Percentiles rank a stretch among this genome's conserved stretches.
Conservation (phyloP, 2,113 vertebrate genomes). For the Terrapene triunguis region DNA sequence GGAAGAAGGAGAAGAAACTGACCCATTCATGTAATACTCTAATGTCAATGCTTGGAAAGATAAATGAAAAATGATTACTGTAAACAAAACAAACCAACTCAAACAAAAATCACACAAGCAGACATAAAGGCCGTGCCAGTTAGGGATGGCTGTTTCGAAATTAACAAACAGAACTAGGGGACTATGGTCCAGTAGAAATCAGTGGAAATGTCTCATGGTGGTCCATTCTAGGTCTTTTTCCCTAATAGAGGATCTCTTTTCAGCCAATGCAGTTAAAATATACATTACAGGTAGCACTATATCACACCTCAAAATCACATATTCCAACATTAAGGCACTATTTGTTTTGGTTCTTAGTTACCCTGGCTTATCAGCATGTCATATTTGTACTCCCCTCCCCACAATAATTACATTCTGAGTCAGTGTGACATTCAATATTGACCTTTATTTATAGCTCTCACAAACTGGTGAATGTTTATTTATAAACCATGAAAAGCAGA, state of each 20-base stretch:
- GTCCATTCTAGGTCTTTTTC: not conserved
- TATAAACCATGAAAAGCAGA: conserved; percentile 72
- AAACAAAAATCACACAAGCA: not conserved
- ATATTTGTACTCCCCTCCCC: conserved; percentile 27
- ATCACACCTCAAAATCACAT: conserved; percentile 65
- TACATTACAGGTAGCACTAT: conserved; percentile 22
- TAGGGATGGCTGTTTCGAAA: not conserved
- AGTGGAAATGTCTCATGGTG: not conserved
- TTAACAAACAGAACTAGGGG: not conserved
- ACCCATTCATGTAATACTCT: not conserved
- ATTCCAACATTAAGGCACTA: conserved; percentile 62
- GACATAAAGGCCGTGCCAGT: not conserved
- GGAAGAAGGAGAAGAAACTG: not conserved
- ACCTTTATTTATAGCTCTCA: conserved; percentile 70
- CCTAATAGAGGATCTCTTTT: conserved; percentile 12
- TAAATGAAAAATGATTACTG: not conserved
- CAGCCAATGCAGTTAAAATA: conserved; percentile 33
- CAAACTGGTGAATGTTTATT: conserved; percentile 65
- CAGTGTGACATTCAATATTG: conserved; percentile 69
- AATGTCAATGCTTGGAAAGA: not conserved
- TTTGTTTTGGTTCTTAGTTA: conserved; percentile 76
- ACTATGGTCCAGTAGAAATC: conserved; percentile 2
- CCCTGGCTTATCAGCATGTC: conserved; percentile 66
- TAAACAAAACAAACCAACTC: not conserved
- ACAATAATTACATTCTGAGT: conserved; percentile 70